A percentile compares a stretch with the other conserved stretches of the same genome.
These are phyloP conservation scores for Sula dactylatra DNA, from an alignment of 2,113 vertebrate genomes.

Conservation along the genomic window DNA sequence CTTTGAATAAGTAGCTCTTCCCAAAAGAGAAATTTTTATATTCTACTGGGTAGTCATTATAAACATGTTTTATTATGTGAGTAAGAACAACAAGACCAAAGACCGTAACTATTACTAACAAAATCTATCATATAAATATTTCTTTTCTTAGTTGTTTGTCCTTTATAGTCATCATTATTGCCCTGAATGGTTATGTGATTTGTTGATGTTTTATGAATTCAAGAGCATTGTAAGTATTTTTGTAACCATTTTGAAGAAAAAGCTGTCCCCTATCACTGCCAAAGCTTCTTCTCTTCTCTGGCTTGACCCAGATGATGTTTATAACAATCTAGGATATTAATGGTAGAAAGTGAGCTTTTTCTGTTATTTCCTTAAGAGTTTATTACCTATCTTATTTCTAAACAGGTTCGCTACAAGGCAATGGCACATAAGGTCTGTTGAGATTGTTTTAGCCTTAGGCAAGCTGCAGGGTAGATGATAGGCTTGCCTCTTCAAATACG, in stretches of 20 bases:
- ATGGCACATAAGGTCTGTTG: not conserved
- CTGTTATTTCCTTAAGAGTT: not conserved
- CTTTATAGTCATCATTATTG: not conserved
- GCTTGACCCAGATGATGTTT: not conserved
- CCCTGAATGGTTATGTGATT: not conserved
- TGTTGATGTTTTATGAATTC: not conserved
- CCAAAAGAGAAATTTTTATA: not conserved
- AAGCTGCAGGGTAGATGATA: not conserved
- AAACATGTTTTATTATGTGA: not conserved
- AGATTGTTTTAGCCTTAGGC: not conserved
- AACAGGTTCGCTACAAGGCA: not conserved
- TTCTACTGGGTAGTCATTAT: not conserved
- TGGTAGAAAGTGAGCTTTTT: not conserved
- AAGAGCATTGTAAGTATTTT: not conserved
- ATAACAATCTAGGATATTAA: not conserved
- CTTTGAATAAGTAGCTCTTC: not conserved
- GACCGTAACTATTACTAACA: not conserved
- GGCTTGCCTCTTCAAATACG: not conserved
- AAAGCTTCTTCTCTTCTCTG: not conserved
- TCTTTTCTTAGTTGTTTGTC: not conserved
- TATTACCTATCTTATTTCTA: not conserved
- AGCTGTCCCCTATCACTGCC: not conserved
- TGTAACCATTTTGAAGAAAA: not conserved
- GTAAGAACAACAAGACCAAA: not conserved
- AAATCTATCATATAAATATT: not conserved